phyloP scores from a whole-genome alignment of 2,888 invertebrate genomes.

The Chironomus tentans region DNA sequence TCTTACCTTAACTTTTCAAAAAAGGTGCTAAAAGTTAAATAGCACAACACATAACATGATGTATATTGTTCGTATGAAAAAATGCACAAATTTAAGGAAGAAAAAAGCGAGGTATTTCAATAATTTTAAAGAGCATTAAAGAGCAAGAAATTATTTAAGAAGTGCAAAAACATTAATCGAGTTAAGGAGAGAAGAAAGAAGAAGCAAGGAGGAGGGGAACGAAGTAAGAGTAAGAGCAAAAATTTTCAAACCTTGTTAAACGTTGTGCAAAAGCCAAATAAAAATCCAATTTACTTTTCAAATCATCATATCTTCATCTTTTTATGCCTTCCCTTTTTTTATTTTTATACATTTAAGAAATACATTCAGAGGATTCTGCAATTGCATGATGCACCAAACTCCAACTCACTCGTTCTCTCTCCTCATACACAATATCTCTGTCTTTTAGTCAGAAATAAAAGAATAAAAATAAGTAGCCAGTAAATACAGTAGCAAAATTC shows the following conservation, averaged over 20 bases:
- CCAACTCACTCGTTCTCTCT: too few relatives aligned
- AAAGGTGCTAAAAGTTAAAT: too few relatives aligned
- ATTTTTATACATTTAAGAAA: not conserved
- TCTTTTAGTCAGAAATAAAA: not conserved
- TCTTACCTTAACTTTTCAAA: too few relatives aligned
- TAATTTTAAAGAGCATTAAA: not conserved
- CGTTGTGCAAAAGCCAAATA: constrained; percentile 13
- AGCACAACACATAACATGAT: not conserved
- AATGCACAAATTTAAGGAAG: not conserved
- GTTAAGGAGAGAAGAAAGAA: not conserved
- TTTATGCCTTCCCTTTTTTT: not conserved
- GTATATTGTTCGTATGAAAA: not conserved
- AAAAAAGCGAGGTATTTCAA: not conserved
- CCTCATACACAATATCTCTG: not conserved
- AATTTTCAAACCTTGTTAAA: not conserved
- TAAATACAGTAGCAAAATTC: constrained; percentile 19
- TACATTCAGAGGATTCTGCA: not conserved
- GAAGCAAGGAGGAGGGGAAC: not conserved
- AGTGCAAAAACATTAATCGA: not conserved
- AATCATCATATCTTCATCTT: constrained; percentile 25
- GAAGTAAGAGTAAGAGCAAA: not conserved
- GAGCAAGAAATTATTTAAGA: not conserved
- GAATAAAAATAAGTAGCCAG: not conserved
- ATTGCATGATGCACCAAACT: not conserved
- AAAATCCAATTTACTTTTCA: constrained; percentile 21